A percentile compares a stretch with the other conserved stretches of the same genome.
phyloP scores from a whole-genome alignment of 2,888 invertebrate genomes.

The Aproaerema taeniolella region DNA sequence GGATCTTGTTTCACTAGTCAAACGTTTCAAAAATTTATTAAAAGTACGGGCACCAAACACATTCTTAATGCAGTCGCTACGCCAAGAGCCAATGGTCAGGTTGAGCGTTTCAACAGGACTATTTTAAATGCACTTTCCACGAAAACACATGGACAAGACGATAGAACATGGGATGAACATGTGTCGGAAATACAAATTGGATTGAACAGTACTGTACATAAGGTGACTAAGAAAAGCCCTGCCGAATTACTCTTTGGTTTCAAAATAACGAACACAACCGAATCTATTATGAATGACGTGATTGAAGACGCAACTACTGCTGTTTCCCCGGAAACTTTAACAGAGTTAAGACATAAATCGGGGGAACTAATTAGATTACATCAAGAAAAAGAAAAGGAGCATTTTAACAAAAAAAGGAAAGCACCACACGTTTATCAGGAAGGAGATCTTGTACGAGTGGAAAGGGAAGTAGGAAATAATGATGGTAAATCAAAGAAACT shows the following conservation, averaged over 20 bases:
- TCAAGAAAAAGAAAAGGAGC: constrained; percentile 10
- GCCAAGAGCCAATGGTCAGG: constrained; percentile 11
- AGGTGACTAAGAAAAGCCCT: constrained; percentile 10
- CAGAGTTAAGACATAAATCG: constrained; percentile 3
- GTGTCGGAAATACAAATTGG: constrained; percentile 12
- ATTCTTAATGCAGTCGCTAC: constrained; percentile 14
- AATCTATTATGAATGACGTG: constrained; percentile 3
- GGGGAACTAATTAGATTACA: constrained; percentile 5
- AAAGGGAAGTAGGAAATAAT: constrained; percentile 4
- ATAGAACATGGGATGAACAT: constrained; percentile 3
- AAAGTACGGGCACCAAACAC: constrained; percentile 16
- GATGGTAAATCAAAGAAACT: constrained; percentile 15
- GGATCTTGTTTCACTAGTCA: constrained; percentile 20
- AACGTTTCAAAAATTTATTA: constrained; percentile 11
- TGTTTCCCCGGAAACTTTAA: neutral
- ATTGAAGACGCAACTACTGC: constrained; percentile 1
- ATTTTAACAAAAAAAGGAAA: constrained; percentile 10
- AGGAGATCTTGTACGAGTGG: constrained; percentile 12
- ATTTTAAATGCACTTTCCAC: constrained; percentile 1
- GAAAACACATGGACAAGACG: constrained; percentile 5
- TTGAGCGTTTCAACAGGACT: constrained; percentile 10
- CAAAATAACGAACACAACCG: neutral
- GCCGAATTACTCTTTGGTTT: constrained; percentile 13
- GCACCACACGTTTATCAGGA: neutral
- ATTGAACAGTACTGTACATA: constrained; percentile 12